Percentiles rank a stretch among this genome's conserved stretches.
These are phyloP conservation scores for Dusona sp. DNA, from an alignment of 2,888 invertebrate genomes.

Conservation along the genomic window DNA sequence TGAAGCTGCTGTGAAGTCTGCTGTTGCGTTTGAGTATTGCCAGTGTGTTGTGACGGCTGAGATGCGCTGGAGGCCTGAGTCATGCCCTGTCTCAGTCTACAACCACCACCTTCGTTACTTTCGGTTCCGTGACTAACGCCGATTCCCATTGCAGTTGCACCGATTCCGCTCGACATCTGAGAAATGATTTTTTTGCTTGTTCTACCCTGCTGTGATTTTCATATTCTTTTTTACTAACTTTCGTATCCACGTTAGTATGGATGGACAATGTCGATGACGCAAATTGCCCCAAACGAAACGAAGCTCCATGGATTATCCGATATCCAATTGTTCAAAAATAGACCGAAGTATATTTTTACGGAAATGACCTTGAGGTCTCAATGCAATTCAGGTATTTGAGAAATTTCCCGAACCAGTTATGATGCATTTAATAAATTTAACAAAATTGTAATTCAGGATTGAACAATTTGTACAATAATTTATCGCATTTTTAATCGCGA, in stretches of 20 bases:
- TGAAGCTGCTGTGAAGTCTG: conserved; percentile 75
- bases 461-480: neutral
- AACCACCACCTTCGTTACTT: conserved; percentile 82
- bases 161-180: conserved; percentile 84
- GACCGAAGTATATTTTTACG: conserved; percentile 56
- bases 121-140: conserved; percentile 83
- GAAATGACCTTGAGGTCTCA: conserved; percentile 4
- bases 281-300: neutral
- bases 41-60: conserved; percentile 75
- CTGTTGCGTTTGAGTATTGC: conserved; percentile 74
- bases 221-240: neutral
- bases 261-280: conserved; percentile 24
- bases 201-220: conserved; percentile 5
- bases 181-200: conserved; percentile 52
- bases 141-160: conserved; percentile 83
- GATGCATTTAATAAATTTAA: neutral
- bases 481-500: neutral
- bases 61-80: conserved; percentile 78
- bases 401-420: neutral
- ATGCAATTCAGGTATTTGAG: neutral
- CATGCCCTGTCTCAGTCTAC: conserved; percentile 82
- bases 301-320: conserved; percentile 55
- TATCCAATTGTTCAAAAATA: conserved; percentile 68
- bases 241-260: neutral
- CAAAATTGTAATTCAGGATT: neutral